Base-by-base conservation (phyloP, 2,797 vertebrate genomes). In the Falco novaeseelandiae region DNA sequence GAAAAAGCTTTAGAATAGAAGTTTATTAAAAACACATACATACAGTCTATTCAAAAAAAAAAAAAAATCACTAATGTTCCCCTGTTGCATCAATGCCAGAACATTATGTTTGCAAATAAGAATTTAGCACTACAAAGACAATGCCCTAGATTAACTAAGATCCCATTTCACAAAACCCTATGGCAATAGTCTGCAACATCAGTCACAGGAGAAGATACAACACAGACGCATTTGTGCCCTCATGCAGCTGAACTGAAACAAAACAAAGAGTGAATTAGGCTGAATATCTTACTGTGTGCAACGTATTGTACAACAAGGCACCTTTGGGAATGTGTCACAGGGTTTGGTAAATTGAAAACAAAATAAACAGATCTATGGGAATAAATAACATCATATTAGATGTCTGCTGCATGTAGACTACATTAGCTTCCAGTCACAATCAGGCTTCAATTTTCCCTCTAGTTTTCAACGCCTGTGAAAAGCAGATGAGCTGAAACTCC, bases 311-410 rank as follows among this genome's bases (percentile, higher is more conserved):
- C 96, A 97, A 95, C 97, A 96, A 97, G 96, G 95, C 91, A 97
- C 97, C 97, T 98, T 97, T 97, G 97, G 97, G 97, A 98, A 97
- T 97, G 96, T 98, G 96, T 98, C 97, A 97, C 95, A 94, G 95
- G 95, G 92, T 97, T 93, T 97, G 95, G 96, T 96, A 98, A 98
- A 97, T 97, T 97, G 96, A 98, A 98, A 98, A 97, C 96, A 98
- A 98, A 98, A 97, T 97, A 97, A 97, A 98, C 97, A 97, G 95
- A 97, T 97, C 97, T 98, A 94, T 98, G 97, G 96, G 97, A 98
- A 98, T 98, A 98, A 98, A 98, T 98, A 98, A 97, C 97, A 96
- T 97, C 96, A 94, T 97, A 97, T 96, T 97, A 97, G 97, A 95
- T 96, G 96, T 95, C 96, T 96, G 93, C 93, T 87, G 94, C 93